Evolutionary conservation across 2,113 vertebrate species (phyloP).

Genomic region (Centropus unirufus): DNA sequence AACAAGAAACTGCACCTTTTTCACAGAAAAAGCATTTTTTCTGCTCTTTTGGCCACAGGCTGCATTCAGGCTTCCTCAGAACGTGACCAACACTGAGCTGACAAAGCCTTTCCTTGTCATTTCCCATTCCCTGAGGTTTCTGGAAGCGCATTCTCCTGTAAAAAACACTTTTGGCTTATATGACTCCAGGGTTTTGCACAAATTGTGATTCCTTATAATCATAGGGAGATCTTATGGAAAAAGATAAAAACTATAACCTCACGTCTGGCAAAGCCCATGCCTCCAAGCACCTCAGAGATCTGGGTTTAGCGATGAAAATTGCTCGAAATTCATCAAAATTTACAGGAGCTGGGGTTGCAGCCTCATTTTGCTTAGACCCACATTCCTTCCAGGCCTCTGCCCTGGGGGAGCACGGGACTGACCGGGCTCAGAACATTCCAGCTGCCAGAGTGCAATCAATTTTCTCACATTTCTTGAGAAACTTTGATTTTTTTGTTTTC

Average conservation of each 20-base stretch:
- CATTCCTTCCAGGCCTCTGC: rapidly evolving
- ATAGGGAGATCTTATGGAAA: not conserved
- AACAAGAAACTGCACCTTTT: not conserved
- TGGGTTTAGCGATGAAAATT: not conserved
- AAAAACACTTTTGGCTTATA: not conserved
- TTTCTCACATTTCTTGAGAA: not conserved
- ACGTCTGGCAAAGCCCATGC: not conserved
- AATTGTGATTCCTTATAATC: not conserved
- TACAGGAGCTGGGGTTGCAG: not conserved
- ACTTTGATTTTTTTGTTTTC: not conserved
- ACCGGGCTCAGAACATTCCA: rapidly evolving
- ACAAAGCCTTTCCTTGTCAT: not conserved
- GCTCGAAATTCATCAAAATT: not conserved
- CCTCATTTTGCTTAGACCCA: not conserved
- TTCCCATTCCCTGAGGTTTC: constrained; percentile 34
- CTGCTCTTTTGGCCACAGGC: not conserved
- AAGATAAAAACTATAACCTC: not conserved
- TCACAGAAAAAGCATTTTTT: not conserved
- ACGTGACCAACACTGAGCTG: not conserved
- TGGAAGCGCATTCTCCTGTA: constrained; percentile 4
- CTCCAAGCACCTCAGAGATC: not conserved
- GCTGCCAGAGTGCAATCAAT: rapidly evolving
- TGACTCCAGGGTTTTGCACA: not conserved
- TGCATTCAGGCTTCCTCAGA: not conserved
- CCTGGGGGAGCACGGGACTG: too few species aligned